These are phyloP conservation scores for Lasiommata megera DNA, from an alignment of 2,888 invertebrate species.

Conservation along the genomic window DNA sequence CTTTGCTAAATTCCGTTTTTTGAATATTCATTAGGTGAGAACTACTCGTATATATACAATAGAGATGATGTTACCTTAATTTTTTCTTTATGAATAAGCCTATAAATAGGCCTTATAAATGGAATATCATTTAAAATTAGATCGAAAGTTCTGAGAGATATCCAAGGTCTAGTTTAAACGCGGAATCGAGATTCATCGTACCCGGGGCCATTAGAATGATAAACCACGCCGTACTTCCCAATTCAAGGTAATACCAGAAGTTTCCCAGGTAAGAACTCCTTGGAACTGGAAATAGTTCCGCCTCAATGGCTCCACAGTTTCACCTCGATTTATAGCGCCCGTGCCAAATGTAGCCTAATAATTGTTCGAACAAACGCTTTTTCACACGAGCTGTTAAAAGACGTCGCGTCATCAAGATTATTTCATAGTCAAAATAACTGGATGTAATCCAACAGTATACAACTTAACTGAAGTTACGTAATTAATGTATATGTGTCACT, in stretches of 20 bases:
- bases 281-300: slow-evolving; percentile 7
- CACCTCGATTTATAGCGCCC: slow-evolving; percentile 8
- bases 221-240: slow-evolving; percentile 3
- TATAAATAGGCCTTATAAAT: no score
- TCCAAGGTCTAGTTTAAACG: not conserved
- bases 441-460: no score
- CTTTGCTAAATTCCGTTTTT: no score
- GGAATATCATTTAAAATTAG: no score
- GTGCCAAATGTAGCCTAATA: slow-evolving; percentile 12
- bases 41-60: no score
- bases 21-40: no score
- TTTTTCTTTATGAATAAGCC: no score
- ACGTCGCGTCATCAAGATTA: not conserved
- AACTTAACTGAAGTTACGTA: no score
- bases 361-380: not conserved
- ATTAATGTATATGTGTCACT: no score
- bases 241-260: slow-evolving; percentile 10
- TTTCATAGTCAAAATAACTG: no score
- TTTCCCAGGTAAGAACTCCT: slow-evolving; percentile 1
- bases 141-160: not conserved
- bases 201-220: slow-evolving; percentile 8
- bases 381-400: not conserved
- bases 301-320: slow-evolving; percentile 21
- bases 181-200: not conserved
- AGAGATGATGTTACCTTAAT: no score